Evolutionary conservation across 2,113 vertebrate species (phyloP).

Genomic region (Climacteris rufus): DNA sequence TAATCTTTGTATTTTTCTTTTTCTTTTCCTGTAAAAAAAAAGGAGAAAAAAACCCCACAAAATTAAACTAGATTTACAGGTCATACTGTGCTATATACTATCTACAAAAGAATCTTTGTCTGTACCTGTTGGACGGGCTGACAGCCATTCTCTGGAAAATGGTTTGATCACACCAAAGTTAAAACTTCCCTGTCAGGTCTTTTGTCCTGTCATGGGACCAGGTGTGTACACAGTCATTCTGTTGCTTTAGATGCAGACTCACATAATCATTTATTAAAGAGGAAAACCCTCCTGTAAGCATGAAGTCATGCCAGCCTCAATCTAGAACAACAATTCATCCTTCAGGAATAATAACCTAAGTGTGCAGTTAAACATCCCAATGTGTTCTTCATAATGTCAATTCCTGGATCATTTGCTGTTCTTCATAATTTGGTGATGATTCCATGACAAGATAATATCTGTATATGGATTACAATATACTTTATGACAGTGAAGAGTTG

Average conservation of each 20-base stretch:
- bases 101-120: not conserved
- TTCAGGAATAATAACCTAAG: not conserved
- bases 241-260: not conserved
- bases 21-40: not conserved
- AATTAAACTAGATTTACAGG: not conserved
- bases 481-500: fast-evolving
- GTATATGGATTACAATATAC: not conserved
- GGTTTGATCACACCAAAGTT: not conserved
- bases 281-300: not conserved
- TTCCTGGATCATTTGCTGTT: not conserved
- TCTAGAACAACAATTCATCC: not conserved
- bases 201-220: not conserved
- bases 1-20: no score
- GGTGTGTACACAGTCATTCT: not conserved
- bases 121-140: not conserved
- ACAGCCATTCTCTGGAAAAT: not conserved
- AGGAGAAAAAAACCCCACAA: not conserved
- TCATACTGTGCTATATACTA: not conserved
- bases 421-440: not conserved
- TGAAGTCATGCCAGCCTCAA: not conserved
- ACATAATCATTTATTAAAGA: not conserved
- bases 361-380: not conserved
- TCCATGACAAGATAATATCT: not conserved
- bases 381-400: not conserved
- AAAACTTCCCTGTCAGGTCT: not conserved